phyloP scores from a whole-genome alignment of 35 echinoderm and acorn worm genomes.

The Diadema setosum region DNA sequence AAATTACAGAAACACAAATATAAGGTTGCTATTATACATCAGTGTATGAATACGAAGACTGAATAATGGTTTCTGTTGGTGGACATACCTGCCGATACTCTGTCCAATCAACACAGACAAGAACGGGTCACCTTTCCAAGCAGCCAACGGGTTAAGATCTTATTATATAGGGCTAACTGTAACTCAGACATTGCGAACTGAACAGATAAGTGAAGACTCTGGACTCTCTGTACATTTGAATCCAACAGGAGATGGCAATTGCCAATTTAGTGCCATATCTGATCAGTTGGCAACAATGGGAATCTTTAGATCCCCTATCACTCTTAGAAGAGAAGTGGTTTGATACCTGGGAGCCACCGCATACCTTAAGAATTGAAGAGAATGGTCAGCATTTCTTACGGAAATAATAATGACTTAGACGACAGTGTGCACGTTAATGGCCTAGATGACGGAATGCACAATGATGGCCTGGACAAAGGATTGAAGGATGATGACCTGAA shows the following conservation, averaged over 20 bases:
- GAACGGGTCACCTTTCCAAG: not conserved
- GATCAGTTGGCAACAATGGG: not conserved
- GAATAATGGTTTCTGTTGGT: not conserved
- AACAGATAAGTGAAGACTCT: not conserved
- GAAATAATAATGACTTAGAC: not conserved
- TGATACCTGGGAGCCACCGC: not conserved
- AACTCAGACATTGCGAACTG: not conserved
- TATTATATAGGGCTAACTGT: not conserved
- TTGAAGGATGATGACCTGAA: not conserved
- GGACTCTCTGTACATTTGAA: not conserved
- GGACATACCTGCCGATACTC: slow-evolving; percentile 15
- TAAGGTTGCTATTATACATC: slow-evolving; percentile 10
- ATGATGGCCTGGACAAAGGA: not conserved
- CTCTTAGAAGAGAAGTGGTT: not conserved
- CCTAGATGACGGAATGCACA: not conserved
- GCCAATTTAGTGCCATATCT: not conserved
- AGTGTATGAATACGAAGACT: not conserved
- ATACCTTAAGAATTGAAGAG: no score
- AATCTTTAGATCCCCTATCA: not conserved
- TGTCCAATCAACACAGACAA: slow-evolving; percentile 13
- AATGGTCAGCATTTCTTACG: no score
- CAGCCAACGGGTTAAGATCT: not conserved
- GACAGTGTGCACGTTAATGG: not conserved
- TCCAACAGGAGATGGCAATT: not conserved
- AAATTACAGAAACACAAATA: not conserved